These are phyloP conservation scores for Synchiropus splendidus DNA, from an alignment of 2,113 vertebrate genomes.

Conservation along the genomic window DNA sequence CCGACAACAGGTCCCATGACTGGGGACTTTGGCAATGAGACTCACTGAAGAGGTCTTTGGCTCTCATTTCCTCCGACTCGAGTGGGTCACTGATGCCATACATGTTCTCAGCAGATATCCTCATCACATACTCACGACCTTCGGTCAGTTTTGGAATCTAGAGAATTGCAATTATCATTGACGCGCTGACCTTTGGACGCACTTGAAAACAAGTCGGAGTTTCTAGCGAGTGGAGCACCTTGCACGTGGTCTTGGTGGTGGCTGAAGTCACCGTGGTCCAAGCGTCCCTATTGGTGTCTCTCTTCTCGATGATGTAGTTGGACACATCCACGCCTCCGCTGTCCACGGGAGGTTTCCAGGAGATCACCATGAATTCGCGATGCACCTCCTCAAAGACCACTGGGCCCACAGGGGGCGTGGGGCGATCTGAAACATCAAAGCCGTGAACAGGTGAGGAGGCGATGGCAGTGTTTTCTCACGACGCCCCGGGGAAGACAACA, in stretches of 20 bases:
- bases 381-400: constrained; percentile 93
- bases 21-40: not conserved
- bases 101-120: constrained; percentile 91
- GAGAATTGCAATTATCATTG: not conserved
- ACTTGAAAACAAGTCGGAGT: not conserved
- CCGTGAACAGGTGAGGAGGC: not conserved
- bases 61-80: constrained; percentile 90
- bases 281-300: constrained; percentile 80
- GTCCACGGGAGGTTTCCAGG: constrained; percentile 95
- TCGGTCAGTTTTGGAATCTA: constrained; percentile 81
- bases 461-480: not conserved
- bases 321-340: constrained; percentile 85
- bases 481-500: no score
- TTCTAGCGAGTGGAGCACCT: constrained; percentile 55
- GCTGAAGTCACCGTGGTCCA: constrained; percentile 95
- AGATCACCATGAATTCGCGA: constrained; percentile 87
- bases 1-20: no score
- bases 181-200: not conserved
- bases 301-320: constrained; percentile 95
- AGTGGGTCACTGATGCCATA: constrained; percentile 96
- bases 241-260: constrained; percentile 83
- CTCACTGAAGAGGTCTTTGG: constrained; percentile 94
- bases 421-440: constrained; percentile 72
- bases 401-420: constrained; percentile 86
- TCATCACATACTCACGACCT: constrained; percentile 87